Base-by-base conservation (phyloP, 2,113 vertebrate species). In the Chaetura pelagica region DNA sequence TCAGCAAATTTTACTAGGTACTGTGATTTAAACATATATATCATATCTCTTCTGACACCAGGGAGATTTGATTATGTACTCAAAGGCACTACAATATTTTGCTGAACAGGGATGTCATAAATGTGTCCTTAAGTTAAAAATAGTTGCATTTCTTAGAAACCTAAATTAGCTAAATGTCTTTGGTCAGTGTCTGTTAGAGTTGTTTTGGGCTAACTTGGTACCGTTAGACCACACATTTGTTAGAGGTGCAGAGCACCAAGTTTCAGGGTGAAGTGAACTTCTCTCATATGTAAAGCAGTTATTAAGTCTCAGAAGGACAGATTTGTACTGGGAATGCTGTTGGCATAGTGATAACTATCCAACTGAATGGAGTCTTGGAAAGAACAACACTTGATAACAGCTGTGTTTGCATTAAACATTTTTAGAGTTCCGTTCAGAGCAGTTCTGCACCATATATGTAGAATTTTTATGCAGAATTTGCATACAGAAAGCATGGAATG, bases 391-490 rank as follows among this genome's bases (percentile, higher is more conserved):
- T 97, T 95, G 95, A 97, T 97, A 97, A 95, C 92, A 97, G 97
- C 97, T 98, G 96, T 95, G 96, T 98, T 98, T 98, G 97, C 94
- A 94, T 90, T 96, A 96, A 97, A 89, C 61, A 76, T 89, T 96
- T 97, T 96, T 97, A 94, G 96, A 97, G 97, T 94, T 95, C 87
- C 88, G 96, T 97, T 97, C 96, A 92, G 97, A 97, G 95, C 68
- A 91, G 93, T 87, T 94, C 89, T 91, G 90, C 38, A 96, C 89
- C 94, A 84, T 95, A 96, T 97, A 97, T 95, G 96, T 95, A 85
- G 16, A 97, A 92, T 68, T 97, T 97, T 97, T 93, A 93, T 95
- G 94, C 95, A 96, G 97, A 97, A 97, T 98, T 98, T 97, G 97
- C 97, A 97, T 97, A 97, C 94, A 88, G 96, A 94, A 96, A 90